Conservation (phyloP, 2,797 vertebrate genomes). For the Gobionotothen gibberifrons region DNA sequence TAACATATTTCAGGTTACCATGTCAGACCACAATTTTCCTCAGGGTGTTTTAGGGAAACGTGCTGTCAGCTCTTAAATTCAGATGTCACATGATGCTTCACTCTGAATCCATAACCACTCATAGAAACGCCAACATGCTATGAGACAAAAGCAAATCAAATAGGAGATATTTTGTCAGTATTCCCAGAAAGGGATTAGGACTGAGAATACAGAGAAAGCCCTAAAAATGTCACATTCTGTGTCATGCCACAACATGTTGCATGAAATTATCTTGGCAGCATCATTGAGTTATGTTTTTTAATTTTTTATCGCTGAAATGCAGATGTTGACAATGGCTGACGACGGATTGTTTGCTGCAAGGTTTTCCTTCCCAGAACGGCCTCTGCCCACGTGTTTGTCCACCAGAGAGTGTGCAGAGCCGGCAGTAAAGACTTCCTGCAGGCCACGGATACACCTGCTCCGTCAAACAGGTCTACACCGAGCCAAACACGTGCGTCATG, state of each 20-base stretch:
- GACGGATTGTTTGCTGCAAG: slow-evolving; percentile 29
- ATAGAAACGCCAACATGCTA: slow-evolving; percentile 18
- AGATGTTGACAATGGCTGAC: slow-evolving; percentile 59
- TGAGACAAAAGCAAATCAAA: slow-evolving; percentile 34
- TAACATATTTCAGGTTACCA: slow-evolving; percentile 24
- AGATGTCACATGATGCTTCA: slow-evolving; percentile 27
- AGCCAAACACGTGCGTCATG: slow-evolving; percentile 35
- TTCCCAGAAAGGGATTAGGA: slow-evolving; percentile 59
- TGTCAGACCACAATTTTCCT: slow-evolving; percentile 19
- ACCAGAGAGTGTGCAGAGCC: slow-evolving; percentile 40
- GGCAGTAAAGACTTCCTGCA: slow-evolving; percentile 63
- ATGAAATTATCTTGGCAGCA: slow-evolving; percentile 43
- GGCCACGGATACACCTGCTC: slow-evolving; percentile 79
- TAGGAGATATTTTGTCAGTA: slow-evolving; percentile 46
- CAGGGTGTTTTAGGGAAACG: neutral
- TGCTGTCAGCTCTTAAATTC: slow-evolving; percentile 26
- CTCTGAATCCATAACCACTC: slow-evolving; percentile 22
- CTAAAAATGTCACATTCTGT: slow-evolving; percentile 53
- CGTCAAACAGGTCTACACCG: slow-evolving; percentile 46
- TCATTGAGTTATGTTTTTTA: neutral
- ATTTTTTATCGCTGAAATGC: neutral
- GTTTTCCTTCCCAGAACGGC: slow-evolving; percentile 49
- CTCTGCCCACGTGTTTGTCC: slow-evolving; percentile 50
- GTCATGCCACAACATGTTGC: slow-evolving; percentile 29
- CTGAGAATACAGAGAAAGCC: slow-evolving; percentile 27